phyloP scores from a whole-genome alignment of 2,797 vertebrate genomes.

The Darevskia mixta region DNA sequence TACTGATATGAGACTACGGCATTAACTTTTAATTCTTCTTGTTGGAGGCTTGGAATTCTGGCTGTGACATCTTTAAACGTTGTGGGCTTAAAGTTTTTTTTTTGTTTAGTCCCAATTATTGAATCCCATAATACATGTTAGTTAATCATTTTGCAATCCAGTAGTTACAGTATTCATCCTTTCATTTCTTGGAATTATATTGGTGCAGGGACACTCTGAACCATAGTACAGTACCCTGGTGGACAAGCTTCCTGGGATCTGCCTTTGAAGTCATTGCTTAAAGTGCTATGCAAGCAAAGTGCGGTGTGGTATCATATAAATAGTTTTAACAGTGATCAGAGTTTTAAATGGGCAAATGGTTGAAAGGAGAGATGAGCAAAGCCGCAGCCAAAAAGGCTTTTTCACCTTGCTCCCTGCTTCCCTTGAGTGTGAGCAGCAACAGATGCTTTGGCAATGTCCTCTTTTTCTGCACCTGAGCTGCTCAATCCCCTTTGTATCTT shows the following conservation, averaged over 20 bases:
- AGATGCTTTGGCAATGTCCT: slow-evolving; percentile 9
- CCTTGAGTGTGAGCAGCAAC: neutral
- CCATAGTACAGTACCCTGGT: neutral
- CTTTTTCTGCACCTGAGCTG: neutral
- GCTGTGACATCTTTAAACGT: neutral
- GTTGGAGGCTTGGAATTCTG: neutral
- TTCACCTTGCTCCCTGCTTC: neutral
- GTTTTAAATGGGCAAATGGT: neutral
- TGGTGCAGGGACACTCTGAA: neutral
- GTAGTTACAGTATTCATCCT: neutral
- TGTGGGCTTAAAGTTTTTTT: accelerated
- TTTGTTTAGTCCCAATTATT: neutral
- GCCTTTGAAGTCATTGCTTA: no score
- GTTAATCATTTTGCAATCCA: neutral
- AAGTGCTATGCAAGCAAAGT: neutral
- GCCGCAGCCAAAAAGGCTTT: slow-evolving; percentile 16
- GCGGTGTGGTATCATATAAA: neutral
- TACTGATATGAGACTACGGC: neutral
- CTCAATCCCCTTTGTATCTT: neutral
- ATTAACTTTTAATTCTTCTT: slow-evolving; percentile 21
- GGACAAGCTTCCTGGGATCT: neutral
- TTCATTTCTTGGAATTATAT: neutral
- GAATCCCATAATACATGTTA: neutral
- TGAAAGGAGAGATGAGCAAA: neutral
- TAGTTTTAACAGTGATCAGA: neutral